Evolutionary conservation across 2,888 invertebrate genomes (phyloP), one percentile per base, ranked within the genome.

Genomic region (Hirtodrosophila histrioides): DNA sequence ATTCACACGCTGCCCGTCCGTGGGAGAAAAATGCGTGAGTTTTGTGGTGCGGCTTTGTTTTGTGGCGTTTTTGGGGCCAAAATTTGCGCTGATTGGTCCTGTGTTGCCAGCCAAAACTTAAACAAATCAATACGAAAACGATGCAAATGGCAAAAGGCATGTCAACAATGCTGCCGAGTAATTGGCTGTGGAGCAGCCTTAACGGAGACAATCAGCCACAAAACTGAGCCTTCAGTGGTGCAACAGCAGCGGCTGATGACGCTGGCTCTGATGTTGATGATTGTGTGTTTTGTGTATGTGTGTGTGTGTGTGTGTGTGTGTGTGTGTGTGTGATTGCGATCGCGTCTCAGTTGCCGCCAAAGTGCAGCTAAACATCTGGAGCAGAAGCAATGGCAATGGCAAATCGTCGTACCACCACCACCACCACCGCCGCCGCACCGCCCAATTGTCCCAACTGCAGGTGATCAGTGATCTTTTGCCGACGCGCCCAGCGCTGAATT

Each of bases 121-220:
- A 86, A 87, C 87, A 86, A 86, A 86, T 86, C 85, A 86, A 86
- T 86, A 86, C 77, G 83, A 80, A 78, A 85, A 80, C 86, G 79
- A 85, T 87, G 87, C 83, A 86, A 86, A 83, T 86, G 86, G 81
- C 64, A 75, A 86, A 81, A 72, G 87, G 87, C 77, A 86, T 87
- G 81, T 75, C 73, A 87, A 66, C 80, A 85, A 86, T 86, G 76
- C 81, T 66, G 67, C 71, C 87, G 85, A 86, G 88, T 86, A 86
- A 86, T 86, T 86, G 85, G 85, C 85, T 80, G 78, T 67, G 49
- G 56, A 53, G 62, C 55, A 54, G 49, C 40, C 31, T 36, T 37
- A 24, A 11, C 44, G 39, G 46, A 54, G 65, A 46, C 71, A 71
- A 69, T 65, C 69, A 58, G 45, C 35, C 36, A 31, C 12, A 7